phyloP scores from a whole-genome alignment of 1,140 invertebrate genomes.

The Muscidifurax raptorellus region DNA sequence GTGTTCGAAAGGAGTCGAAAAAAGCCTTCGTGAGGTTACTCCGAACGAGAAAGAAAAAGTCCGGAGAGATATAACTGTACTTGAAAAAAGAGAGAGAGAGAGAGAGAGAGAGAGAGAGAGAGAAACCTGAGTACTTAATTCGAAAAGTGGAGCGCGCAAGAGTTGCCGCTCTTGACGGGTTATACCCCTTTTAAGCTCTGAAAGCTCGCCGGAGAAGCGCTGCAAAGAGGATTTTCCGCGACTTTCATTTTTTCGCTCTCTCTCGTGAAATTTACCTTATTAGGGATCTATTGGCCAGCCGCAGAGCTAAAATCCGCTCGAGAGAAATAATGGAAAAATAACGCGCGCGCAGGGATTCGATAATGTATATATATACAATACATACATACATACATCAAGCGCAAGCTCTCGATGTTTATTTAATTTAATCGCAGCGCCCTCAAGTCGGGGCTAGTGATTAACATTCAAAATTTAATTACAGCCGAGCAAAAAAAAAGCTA shows the following conservation, averaged over 20 bases:
- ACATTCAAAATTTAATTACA: too few relatives aligned
- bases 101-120: not conserved
- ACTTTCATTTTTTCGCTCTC: not conserved
- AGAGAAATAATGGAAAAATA: not conserved
- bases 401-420: too few relatives aligned
- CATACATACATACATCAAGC: too few relatives aligned
- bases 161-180: conserved; percentile 23
- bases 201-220: conserved; percentile 12
- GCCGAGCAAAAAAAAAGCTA: too few relatives aligned
- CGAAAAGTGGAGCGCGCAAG: conserved; percentile 27
- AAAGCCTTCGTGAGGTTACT: too few relatives aligned
- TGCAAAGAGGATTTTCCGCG: conserved; percentile 8
- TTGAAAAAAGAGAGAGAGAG: too few relatives aligned
- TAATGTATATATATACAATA: too few relatives aligned
- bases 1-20: not conserved
- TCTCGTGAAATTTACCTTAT: conserved; percentile 6
- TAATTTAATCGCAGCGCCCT: too few relatives aligned
- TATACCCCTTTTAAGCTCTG: conserved; percentile 23
- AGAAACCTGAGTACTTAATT: conserved; percentile 24
- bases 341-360: too few relatives aligned
- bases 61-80: not conserved
- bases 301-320: not conserved
- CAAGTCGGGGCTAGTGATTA: too few relatives aligned
- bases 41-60: not conserved
- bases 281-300: conserved; percentile 4